Evolutionary conservation across 2,888 invertebrate genomes (phyloP).

Genomic region (Spisula subtruncata): DNA sequence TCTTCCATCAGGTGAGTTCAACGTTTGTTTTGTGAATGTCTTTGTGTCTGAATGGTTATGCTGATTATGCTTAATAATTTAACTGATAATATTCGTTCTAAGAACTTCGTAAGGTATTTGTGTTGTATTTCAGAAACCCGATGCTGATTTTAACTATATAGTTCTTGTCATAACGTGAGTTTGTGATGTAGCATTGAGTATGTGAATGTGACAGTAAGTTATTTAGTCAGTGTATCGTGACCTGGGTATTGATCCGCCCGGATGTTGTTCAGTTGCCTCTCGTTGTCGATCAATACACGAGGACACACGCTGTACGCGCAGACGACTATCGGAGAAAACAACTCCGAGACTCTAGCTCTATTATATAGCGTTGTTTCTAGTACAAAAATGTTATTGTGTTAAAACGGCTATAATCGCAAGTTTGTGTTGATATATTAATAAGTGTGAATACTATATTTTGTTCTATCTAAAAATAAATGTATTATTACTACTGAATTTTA

Average conservation of each 20-base stretch:
- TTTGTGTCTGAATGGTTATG: neutral
- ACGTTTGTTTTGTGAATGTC: neutral
- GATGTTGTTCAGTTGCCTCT: slow-evolving; percentile 17
- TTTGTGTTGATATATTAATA: neutral
- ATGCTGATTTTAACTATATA: neutral
- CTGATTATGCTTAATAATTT: neutral
- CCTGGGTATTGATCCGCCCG: slow-evolving; percentile 34
- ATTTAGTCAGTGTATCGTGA: slow-evolving; percentile 29
- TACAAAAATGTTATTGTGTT: slow-evolving; percentile 7
- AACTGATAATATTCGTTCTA: neutral
- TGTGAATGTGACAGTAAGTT: slow-evolving; percentile 40
- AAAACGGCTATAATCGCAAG: neutral
- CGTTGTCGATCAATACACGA: slow-evolving; percentile 11
- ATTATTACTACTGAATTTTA: no score
- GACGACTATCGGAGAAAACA: neutral
- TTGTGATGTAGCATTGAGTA: neutral
- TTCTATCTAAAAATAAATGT: no score
- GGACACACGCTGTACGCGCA: slow-evolving; percentile 3
- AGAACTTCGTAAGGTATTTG: neutral
- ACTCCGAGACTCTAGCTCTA: neutral
- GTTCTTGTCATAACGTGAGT: neutral
- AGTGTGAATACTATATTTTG: neutral
- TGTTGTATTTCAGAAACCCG: no score
- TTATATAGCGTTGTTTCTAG: neutral
- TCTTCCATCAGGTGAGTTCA: no score